Evolutionary conservation across 2,113 vertebrate species (phyloP), one percentile per base, ranked within the genome.

Genomic region (Trinectes maculatus): DNA sequence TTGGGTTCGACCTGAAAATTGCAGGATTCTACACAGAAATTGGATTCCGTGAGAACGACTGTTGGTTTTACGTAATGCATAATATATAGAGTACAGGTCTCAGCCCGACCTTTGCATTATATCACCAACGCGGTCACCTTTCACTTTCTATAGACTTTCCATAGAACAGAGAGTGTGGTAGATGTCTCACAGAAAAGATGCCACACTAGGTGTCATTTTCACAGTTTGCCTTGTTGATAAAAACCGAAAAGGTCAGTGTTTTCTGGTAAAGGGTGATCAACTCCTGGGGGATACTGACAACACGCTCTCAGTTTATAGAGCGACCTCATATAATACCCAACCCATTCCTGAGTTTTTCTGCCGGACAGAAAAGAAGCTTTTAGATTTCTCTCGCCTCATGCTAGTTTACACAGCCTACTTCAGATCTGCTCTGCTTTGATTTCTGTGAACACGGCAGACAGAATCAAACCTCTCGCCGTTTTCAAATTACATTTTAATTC

Each of bases 161-260:
- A 3, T 0, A 39, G 57, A 51, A 47, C 9, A 3, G 6, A 26
- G 4, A 48, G 57, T 73, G 57, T 49, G 62, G 69, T 64, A 63
- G 54, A 25, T 5, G n/a, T 22, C 26, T 10, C 1, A 11, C 31
- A 37, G 39, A 49, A 15, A 37, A 15, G 34, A 12, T 5, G 34
- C 25, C 7, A 13, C 3, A 39, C 22, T 39, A 62, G 53, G 44
- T 58, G 34, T 48, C 59, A 58, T 49, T 49, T 77, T 58, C 60
- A 61, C 54, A 65, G 42, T 54, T 74, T 48, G 44, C 31, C 12
- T 55, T 54, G 39, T n/a, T 55, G 48, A 59, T 44, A 28, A 43
- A 46, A 67, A 39, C 3, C 6, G 10, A 34, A 34, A 34, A 34
- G 3, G 12, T 56, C 29, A 2, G 37, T 37, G 49, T 51, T 61